A percentile compares a stretch with the other conserved stretches of the same genome.
phyloP scores from a whole-genome alignment of 2,113 vertebrate species.

The Vidua chalybeata region DNA sequence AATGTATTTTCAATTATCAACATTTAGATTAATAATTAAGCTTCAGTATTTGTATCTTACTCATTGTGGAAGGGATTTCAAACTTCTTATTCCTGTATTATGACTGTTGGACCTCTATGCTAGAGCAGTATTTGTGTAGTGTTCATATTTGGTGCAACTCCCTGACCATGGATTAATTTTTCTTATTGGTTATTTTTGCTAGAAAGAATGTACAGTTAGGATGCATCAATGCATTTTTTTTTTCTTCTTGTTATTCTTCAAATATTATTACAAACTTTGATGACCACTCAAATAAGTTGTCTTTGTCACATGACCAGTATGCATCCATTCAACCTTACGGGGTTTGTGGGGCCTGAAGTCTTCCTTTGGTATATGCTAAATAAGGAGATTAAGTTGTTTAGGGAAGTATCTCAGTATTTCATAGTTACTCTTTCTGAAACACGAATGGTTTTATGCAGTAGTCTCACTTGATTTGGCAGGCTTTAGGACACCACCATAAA shows the following conservation, averaged over 20 bases:
- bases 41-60: background rate
- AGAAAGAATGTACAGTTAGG: background rate
- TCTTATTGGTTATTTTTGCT: background rate
- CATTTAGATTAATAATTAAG: background rate
- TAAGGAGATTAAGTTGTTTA: background rate
- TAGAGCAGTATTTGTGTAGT: background rate
- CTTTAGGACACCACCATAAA: background rate
- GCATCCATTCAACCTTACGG: background rate
- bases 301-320: rapidly evolving
- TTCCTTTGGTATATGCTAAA: background rate
- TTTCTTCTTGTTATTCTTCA: background rate
- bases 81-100: background rate
- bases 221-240: background rate
- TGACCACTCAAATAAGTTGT: background rate
- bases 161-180: background rate
- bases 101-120: background rate
- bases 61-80: background rate
- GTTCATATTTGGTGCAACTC: background rate
- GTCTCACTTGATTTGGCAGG: background rate
- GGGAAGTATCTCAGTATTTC: background rate
- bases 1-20: background rate
- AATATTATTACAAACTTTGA: background rate
- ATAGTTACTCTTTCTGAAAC: background rate
- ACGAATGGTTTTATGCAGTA: background rate
- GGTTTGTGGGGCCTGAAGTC: background rate